Conservation (phyloP, 2,113 vertebrate species). For the zebrafish (Danio rerio) region GRCz12tu NC_133182.1:8071501-8072000, state of each 20-base stretch:
- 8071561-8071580: no score
- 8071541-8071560: no score
- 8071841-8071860: background rate
- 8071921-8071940: background rate
- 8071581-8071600: constrained; percentile 1
- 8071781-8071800: constrained; percentile 11
- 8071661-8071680: no score
- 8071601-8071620: constrained; percentile 34
- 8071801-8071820: constrained; percentile 32
- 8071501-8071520: no score
- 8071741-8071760: constrained; percentile 2
- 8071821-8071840: background rate
- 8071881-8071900: background rate
- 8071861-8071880: background rate
- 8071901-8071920: no score
- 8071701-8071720: constrained; percentile 13
- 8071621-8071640: constrained; percentile 37
- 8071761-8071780: background rate
- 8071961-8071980: no score
- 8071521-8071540: no score
- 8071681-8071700: no score
- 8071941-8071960: background rate
- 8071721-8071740: constrained; percentile 23
- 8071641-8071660: constrained; percentile 8
- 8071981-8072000: no score